Evolutionary conservation across 2,797 vertebrate species (phyloP), one percentile per base, ranked within the genome.

Genomic region (Pachyuromys duprasi): DNA sequence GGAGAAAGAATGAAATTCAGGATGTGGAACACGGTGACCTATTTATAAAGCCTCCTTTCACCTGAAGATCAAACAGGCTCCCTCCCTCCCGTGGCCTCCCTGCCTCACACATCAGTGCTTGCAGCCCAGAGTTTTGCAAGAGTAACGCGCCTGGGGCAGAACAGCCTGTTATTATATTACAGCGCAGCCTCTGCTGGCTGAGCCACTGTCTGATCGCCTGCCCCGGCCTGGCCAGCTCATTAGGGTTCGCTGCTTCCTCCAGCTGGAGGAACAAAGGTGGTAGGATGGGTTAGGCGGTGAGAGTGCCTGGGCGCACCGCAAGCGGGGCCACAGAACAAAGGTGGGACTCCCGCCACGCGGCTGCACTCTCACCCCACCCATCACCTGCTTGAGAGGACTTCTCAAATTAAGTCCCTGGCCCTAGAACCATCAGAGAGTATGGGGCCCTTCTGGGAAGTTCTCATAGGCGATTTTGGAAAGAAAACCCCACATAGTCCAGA

Each of bases 41-140:
- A 97, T 88, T 97, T 96, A 97, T 96, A 97, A 97, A 97, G 95
- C 92, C 91, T 97, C 96, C 96, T 97, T 97, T 97, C 95, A 98
- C 97, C 97, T 97, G 96, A 62, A 96, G 95, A 97, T 97, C 97
- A 97, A 94, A 95, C 69, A 33, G 36, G 89, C 90, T 91, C 57
- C 95, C 93, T 83, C 57, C 72, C 67, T 72, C 80, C 11, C 0
- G n/a, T 0, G 49, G 1, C 87, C 62, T 74, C 89, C 78, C 93
- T 9, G 1, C 89, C 94, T 83, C 87, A 80, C 87, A 53, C 83
- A 28, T 14, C 8, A 9, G 80, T 13, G 72, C 93, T 9, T 65
- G 80, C 93, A 91, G 94, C 87, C 42, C 53, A 72, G 91, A 79
- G 93, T 96, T 95, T 87, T 94, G 93, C 81, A 96, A 96, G 94